Conservation (phyloP, 1,140 invertebrate genomes). For the Drosophila virilis region DNA sequence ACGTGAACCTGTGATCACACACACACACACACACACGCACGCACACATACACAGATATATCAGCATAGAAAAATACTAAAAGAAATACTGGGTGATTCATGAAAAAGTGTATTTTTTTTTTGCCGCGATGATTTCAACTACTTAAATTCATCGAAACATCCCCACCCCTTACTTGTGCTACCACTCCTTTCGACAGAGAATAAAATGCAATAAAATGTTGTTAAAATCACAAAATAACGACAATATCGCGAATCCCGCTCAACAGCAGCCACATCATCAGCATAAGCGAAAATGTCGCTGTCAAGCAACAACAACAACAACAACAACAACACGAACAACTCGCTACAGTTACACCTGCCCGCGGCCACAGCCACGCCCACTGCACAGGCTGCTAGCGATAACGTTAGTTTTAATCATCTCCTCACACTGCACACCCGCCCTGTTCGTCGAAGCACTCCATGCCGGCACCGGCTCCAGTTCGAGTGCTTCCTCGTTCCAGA, state of each 20-base stretch:
- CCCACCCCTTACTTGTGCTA: background rate
- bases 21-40: constrained; percentile 14
- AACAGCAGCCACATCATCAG: constrained; percentile 72
- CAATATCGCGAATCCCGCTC: constrained; percentile 54
- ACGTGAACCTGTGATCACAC: constrained; percentile 36
- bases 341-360: constrained; percentile 24
- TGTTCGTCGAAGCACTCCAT: constrained; percentile 24
- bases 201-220: constrained; percentile 69
- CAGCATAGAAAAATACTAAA: constrained; percentile 28
- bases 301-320: constrained; percentile 10
- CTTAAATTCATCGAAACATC: constrained; percentile 17
- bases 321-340: constrained; percentile 13
- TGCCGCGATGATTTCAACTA: constrained; percentile 39
- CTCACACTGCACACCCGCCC: constrained; percentile 33
- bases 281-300: constrained; percentile 74
- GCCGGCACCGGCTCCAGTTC: constrained; percentile 11
- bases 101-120: background rate
- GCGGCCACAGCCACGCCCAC: constrained; percentile 25
- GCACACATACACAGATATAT: constrained; percentile 1
- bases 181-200: constrained; percentile 31
- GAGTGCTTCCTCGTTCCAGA: constrained; percentile 18
- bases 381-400: constrained; percentile 33
- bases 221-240: constrained; percentile 18
- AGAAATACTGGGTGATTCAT: constrained; percentile 74
- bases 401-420: constrained; percentile 37